Percentiles rank a stretch among this genome's conserved stretches.
Evolutionary conservation across 2,888 invertebrate species (phyloP).

Genomic region (Pristionchus exspectatus): DNA sequence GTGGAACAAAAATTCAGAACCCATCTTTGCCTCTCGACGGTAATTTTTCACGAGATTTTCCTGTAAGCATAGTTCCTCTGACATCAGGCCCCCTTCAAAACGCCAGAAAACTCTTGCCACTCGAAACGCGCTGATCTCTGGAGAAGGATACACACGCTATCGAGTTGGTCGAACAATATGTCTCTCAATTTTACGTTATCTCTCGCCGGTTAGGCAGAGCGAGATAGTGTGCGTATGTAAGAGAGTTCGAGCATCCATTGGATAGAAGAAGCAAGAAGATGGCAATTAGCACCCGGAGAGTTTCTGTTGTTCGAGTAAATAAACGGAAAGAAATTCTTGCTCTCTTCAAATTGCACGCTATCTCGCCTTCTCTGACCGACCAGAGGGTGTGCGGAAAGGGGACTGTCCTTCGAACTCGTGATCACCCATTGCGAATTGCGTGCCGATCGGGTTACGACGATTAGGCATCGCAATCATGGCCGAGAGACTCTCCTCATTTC

Average conservation of each 20-base stretch:
- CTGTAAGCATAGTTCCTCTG: neutral
- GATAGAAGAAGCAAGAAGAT: neutral
- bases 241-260: neutral
- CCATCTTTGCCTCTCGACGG: too few relatives aligned
- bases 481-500: neutral
- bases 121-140: neutral
- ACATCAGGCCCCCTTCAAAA: neutral
- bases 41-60: too few relatives aligned
- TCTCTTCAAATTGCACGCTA: neutral
- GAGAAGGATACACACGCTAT: neutral
- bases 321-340: neutral
- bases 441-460: too few relatives aligned
- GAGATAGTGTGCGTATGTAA: neutral
- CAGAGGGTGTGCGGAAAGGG: too few relatives aligned
- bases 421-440: too few relatives aligned
- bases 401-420: too few relatives aligned
- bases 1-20: too few relatives aligned
- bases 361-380: neutral
- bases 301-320: conserved; percentile 3
- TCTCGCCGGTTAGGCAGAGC: neutral
- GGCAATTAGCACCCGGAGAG: neutral
- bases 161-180: neutral
- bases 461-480: too few relatives aligned
- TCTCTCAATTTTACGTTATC: neutral
- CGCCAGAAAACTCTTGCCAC: neutral